Conservation (phyloP, 2,113 vertebrate genomes). For the Cephalophus harveyi region DNA sequence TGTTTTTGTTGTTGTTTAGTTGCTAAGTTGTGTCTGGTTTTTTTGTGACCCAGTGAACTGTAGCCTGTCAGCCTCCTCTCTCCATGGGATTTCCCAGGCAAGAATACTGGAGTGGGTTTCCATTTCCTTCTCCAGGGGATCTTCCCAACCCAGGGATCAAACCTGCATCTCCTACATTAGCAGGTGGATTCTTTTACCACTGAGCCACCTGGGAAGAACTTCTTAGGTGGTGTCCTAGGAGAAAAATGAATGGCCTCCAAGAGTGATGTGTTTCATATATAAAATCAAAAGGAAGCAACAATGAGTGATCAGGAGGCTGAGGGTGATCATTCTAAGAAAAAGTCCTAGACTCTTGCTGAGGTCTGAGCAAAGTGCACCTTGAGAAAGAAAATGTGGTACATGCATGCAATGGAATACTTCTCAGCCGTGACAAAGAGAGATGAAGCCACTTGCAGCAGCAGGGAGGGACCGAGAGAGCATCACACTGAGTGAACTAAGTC, state of each 20-base stretch:
- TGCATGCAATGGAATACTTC: neutral
- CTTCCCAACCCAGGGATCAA: neutral
- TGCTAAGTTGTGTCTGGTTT: neutral
- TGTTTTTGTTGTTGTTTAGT: neutral
- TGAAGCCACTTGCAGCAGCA: neutral
- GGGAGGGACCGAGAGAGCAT: neutral
- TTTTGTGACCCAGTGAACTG: neutral
- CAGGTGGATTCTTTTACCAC: neutral
- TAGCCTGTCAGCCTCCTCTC: neutral
- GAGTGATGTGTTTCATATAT: neutral
- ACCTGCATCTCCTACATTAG: neutral
- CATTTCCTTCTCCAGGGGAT: neutral
- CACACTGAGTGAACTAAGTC: neutral
- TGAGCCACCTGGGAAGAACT: neutral
- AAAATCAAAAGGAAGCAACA: neutral
- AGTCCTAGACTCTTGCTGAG: neutral
- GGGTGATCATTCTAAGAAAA: neutral
- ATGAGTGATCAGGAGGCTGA: neutral
- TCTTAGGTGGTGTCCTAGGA: neutral
- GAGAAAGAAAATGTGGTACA: neutral
- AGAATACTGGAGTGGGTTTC: neutral
- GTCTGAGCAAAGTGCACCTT: neutral
- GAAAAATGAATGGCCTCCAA: neutral
- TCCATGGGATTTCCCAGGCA: neutral
- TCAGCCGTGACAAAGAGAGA: neutral